phyloP scores from a whole-genome alignment of 2,888 invertebrate species.

The Tetheella fluctuosa region DNA sequence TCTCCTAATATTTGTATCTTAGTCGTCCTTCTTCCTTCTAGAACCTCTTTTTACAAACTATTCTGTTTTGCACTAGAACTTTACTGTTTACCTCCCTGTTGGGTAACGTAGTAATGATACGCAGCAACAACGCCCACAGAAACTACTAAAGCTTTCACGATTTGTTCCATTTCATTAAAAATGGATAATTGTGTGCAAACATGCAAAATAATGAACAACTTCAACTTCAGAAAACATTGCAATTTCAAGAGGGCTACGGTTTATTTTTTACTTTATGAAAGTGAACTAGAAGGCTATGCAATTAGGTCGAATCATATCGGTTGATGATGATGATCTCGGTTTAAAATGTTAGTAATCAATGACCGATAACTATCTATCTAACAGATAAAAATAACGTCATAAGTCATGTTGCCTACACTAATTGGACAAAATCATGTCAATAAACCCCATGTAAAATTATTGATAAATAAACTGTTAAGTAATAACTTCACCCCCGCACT shows the following conservation, averaged over 20 bases:
- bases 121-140: conserved; percentile 48
- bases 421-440: neutral
- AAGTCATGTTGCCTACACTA: no score
- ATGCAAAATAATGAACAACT: neutral
- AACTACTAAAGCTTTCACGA: conserved; percentile 43
- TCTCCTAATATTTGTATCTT: neutral
- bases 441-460: neutral
- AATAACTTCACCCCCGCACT: no score
- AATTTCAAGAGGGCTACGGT: conserved; percentile 7
- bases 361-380: neutral
- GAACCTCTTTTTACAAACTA: conserved; percentile 21
- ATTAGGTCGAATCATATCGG: neutral
- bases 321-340: no score
- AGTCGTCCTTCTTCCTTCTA: neutral
- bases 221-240: neutral
- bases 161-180: conserved; percentile 40
- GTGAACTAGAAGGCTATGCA: conserved; percentile 5
- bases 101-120: conserved; percentile 48
- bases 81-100: neutral
- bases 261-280: neutral
- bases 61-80: neutral
- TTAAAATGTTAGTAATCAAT: neutral
- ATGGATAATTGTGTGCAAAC: neutral
- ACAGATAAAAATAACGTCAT: neutral
- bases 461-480: no score